Base-by-base conservation (phyloP, 1,140 invertebrate genomes). In the Tetramorium simillimum region DNA sequence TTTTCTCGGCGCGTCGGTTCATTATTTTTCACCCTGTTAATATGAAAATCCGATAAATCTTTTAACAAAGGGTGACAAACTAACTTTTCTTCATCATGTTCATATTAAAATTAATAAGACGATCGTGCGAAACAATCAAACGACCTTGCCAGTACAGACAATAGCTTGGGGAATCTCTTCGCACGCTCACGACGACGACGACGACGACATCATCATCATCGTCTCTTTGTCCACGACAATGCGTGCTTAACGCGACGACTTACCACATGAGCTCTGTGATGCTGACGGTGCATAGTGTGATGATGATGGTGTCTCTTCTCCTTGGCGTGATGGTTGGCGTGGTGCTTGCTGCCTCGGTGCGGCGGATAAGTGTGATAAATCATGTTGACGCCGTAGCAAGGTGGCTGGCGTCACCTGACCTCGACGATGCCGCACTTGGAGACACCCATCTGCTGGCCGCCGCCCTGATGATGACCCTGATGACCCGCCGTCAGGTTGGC, bases 341-440 rank as follows among this genome's bases (percentile, higher is more conserved):
- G 94, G 51, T 95, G 94, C 85, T 95, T 95, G 85, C 92, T 92
- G 60, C 93, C 94, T 33, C 95, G 84, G 75, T 95, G 94, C 2
- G 94, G 95, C 24, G 95, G 95, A 76, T 95, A 95, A 46, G 95
- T 95, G 49, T 95, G 92, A 78, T 95, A 95, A 60, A 95, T 93
- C 86, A 95, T 93, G 78, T 88, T 94, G 70, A 94, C 93, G 60
- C 94, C 93, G 72, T 94, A 93, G 87, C 93, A 94, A 63, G 95
- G 80, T 33, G 80, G 93, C 77, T 95, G 95, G 94, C 94, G 95
- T 95, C 95, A 95, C 95, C 94, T 95, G 63, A 95, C 93, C 86
- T 95, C 95, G 9, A 85, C 87, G n/a, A 95, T 94, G 37, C 89
- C 90, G 86, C 94, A 94, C 87, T 95, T 94, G 12, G 91, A 84